These are phyloP conservation scores for Choloepus didactylus DNA, from an alignment of 2,797 vertebrate genomes.

Conservation along the genomic window DNA sequence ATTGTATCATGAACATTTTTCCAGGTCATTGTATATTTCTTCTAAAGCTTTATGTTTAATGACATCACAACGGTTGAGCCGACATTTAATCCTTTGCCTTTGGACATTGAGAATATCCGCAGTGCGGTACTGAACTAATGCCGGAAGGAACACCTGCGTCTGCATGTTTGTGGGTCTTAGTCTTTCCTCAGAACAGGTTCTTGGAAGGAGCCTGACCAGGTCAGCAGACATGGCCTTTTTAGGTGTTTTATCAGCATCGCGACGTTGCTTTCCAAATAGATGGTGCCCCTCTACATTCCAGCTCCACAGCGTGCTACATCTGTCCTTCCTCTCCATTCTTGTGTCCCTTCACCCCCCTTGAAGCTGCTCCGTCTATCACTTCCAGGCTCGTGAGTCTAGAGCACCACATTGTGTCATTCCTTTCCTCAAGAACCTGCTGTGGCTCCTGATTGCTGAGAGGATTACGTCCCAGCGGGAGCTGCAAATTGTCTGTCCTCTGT, in stretches of 20 bases:
- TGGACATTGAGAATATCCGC: accelerated
- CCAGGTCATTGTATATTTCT: neutral
- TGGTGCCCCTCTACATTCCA: neutral
- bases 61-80: neutral
- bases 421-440: neutral
- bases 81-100: accelerated
- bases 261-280: neutral
- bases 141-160: accelerated
- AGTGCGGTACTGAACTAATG: neutral
- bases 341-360: accelerated
- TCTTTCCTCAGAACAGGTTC: neutral
- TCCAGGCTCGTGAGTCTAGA: neutral
- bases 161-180: neutral
- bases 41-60: too few relatives aligned
- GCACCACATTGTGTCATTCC: accelerated
- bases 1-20: neutral
- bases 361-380: accelerated
- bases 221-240: neutral
- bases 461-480: neutral
- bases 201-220: neutral
- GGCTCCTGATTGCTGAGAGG: neutral
- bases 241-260: neutral
- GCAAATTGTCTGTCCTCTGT: neutral
- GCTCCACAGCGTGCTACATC: neutral
- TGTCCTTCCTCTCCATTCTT: neutral